Evolutionary conservation across 23 tunicate species (phyloP).

Genomic region (Halocynthia aurantium): DNA sequence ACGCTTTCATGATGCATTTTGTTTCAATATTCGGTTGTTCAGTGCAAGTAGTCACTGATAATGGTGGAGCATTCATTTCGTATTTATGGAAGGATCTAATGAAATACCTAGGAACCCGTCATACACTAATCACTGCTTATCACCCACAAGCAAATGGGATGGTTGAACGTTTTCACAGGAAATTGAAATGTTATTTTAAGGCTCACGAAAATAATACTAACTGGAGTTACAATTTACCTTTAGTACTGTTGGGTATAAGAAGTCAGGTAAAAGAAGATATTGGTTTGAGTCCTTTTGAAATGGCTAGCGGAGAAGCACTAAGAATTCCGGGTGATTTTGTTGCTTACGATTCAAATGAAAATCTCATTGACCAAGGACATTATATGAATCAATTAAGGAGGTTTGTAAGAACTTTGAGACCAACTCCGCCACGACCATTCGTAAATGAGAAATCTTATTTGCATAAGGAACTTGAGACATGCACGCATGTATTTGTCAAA

Average conservation of each 20-base stretch:
- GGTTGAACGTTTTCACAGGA: slow-evolving; percentile 15
- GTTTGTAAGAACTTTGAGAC: too few species aligned
- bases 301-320: slow-evolving; percentile 13
- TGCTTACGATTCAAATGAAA: too few species aligned
- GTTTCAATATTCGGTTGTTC: slow-evolving; percentile 26
- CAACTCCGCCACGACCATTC: too few species aligned
- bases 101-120: slow-evolving; percentile 17
- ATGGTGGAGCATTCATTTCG: slow-evolving; percentile 33
- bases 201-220: slow-evolving; percentile 8
- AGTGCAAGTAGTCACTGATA: slow-evolving; percentile 11
- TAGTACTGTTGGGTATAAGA: slow-evolving; percentile 14
- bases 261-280: slow-evolving; percentile 5
- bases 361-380: too few species aligned
- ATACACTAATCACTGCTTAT: too few species aligned
- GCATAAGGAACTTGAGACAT: slow-evolving; percentile 7
- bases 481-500: slow-evolving; percentile 30
- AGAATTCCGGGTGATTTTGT: slow-evolving; percentile 11
- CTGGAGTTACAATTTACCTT: slow-evolving; percentile 26
- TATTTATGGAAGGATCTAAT: slow-evolving; percentile 14
- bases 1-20: slow-evolving; percentile 34
- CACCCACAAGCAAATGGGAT: too few species aligned
- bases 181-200: slow-evolving; percentile 11
- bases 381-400: too few species aligned
- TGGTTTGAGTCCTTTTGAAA: slow-evolving; percentile 8
- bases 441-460: neutral